These are phyloP conservation scores for Lonchura striata DNA, from an alignment of 2,113 vertebrate species.

Conservation along the genomic window DNA sequence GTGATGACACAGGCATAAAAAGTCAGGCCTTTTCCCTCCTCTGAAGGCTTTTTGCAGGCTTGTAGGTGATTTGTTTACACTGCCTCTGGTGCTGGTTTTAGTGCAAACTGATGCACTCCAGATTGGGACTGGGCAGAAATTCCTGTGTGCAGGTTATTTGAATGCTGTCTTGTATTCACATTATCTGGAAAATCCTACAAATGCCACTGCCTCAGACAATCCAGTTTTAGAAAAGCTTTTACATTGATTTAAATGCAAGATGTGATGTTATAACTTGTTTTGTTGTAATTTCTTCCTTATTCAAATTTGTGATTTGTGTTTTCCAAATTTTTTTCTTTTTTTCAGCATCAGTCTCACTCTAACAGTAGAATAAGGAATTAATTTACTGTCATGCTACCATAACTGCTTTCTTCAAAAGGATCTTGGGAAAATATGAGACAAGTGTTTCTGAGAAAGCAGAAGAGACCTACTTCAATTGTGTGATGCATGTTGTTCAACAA, in stretches of 20 bases:
- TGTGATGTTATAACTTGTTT: not conserved
- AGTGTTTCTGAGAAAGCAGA: not conserved
- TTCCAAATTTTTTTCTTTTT: not conserved
- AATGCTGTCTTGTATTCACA: not conserved
- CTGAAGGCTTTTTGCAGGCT: slow-evolving; percentile 52
- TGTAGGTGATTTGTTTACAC: slow-evolving; percentile 52
- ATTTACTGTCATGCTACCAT: not conserved
- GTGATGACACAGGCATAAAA: not conserved
- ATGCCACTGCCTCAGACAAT: not conserved
- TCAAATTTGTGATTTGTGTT: not conserved
- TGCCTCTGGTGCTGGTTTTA: slow-evolving; percentile 54
- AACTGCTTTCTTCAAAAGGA: not conserved
- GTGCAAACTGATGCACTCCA: slow-evolving; percentile 11
- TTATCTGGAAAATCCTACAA: not conserved
- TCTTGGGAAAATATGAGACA: not conserved
- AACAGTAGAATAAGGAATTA: not conserved
- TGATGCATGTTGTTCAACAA: not conserved
- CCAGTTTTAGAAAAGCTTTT: not conserved
- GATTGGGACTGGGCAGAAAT: slow-evolving; percentile 64
- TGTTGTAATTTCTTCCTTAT: not conserved
- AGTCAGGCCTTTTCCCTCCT: not conserved
- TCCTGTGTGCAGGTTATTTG: slow-evolving; percentile 69
- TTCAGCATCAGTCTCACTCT: not conserved
- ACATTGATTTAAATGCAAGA: rapidly evolving
- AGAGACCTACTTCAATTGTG: not conserved